A percentile compares a stretch with the other conserved stretches of the same genome.
phyloP scores from a whole-genome alignment of 2,113 vertebrate genomes.

The Nipponia nippon region DNA sequence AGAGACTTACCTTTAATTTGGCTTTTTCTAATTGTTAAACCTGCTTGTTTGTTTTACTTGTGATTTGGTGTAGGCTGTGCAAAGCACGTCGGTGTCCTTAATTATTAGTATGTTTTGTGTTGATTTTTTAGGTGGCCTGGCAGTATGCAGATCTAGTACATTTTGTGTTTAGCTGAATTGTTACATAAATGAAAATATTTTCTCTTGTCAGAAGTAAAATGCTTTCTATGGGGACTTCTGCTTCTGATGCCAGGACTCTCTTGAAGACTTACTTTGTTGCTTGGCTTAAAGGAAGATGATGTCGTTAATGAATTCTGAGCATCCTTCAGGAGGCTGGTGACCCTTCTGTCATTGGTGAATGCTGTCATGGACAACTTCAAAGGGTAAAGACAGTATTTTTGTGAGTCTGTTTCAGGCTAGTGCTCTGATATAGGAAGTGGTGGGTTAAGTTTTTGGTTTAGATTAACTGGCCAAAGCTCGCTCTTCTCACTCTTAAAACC shows the following conservation, averaged over 20 bases:
- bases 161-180: background rate
- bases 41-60: background rate
- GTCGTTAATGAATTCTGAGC: background rate
- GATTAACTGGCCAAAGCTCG: background rate
- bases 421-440: background rate
- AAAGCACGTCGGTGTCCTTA: background rate
- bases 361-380: slow-evolving; percentile 38
- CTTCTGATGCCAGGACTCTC: background rate
- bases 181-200: background rate
- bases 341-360: slow-evolving; percentile 10
- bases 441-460: background rate
- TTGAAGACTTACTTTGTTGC: background rate
- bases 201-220: slow-evolving; percentile 39
- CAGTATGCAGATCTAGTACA: background rate
- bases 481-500: background rate
- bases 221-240: background rate
- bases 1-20: background rate
- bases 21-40: background rate
- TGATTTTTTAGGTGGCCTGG: background rate
- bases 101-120: background rate
- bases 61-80: background rate
- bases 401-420: background rate
- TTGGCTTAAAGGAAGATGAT: slow-evolving; percentile 38
- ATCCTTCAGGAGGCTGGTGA: slow-evolving; percentile 28
- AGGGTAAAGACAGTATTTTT: slow-evolving; percentile 10